Evolutionary conservation across 2,113 vertebrate genomes (phyloP).

Genomic region (Periophthalmodon schlosseri): DNA sequence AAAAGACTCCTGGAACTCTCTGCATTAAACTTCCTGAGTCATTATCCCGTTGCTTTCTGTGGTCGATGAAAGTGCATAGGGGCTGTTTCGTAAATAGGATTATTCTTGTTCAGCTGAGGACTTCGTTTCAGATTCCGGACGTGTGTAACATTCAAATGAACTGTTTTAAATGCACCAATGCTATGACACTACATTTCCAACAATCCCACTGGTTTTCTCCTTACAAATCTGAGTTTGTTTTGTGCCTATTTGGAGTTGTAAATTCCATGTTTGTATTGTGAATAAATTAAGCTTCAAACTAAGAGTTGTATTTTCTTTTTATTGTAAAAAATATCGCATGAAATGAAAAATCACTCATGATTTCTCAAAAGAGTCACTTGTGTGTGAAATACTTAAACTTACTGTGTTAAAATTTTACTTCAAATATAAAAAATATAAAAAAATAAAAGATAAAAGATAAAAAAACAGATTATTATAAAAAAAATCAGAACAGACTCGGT

Average conservation of each 20-base stretch:
- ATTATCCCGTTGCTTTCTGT: constrained; percentile 31
- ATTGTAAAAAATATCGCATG: neutral
- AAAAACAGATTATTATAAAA: no score
- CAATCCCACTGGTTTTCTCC: constrained; percentile 22
- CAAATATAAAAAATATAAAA: no score
- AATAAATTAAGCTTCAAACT: constrained; percentile 71
- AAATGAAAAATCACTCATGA: no score
- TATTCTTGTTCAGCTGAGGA: constrained; percentile 9
- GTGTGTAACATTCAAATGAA: neutral
- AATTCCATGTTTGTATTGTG: constrained; percentile 73
- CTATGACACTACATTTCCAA: constrained; percentile 7
- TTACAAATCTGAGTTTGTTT: constrained; percentile 34
- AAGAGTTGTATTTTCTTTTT: neutral
- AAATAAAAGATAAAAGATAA: no score
- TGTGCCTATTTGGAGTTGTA: constrained; percentile 64
- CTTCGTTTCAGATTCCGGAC: constrained; percentile 1
- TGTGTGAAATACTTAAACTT: no score
- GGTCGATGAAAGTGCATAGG: constrained; percentile 1
- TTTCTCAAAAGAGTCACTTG: no score
- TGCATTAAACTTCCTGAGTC: constrained; percentile 7
- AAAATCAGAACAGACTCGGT: no score
- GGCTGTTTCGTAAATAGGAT: constrained; percentile 13
- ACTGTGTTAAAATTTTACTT: no score
- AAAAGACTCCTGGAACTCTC: neutral
- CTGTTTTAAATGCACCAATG: constrained; percentile 6